These are phyloP conservation scores for Apamea sordens DNA, from an alignment of 2,888 invertebrate species.

Conservation along the genomic window DNA sequence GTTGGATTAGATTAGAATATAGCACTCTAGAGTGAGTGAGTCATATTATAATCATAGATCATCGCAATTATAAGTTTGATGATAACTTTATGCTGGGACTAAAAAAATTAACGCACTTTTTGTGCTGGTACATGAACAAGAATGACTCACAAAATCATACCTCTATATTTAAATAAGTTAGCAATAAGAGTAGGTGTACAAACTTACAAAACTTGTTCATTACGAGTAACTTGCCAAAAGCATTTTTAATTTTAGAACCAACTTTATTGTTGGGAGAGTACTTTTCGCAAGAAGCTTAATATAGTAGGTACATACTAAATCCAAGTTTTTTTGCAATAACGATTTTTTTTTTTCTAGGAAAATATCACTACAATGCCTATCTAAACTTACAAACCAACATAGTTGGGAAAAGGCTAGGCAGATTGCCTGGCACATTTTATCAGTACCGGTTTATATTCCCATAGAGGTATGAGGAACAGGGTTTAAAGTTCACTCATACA, in stretches of 20 bases:
- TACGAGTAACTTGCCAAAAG: background rate
- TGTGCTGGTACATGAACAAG: background rate
- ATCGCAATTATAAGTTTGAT: background rate
- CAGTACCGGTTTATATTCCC: background rate
- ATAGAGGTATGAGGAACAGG: too few relatives aligned
- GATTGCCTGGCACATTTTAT: background rate
- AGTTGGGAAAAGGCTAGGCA: background rate
- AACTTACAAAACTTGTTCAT: background rate
- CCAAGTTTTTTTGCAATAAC: too few relatives aligned
- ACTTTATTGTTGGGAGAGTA: background rate
- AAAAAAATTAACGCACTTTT: background rate
- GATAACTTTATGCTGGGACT: conserved; percentile 1
- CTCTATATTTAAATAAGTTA: background rate
- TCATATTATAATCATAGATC: conserved; percentile 26
- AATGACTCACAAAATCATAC: conserved; percentile 1
- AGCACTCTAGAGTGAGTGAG: conserved; percentile 17
- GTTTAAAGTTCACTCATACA: too few relatives aligned
- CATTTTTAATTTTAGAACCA: background rate
- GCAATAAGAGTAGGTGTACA: background rate
- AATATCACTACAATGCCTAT: too few relatives aligned
- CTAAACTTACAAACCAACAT: background rate
- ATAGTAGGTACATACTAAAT: too few relatives aligned
- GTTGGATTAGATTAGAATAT: background rate
- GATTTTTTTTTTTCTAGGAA: background rate
- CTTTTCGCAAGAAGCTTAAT: background rate